Evolutionary conservation across 2,888 invertebrate genomes (phyloP), one percentile per base, ranked within the genome.

Genomic region (Iselma pallidipennis): DNA sequence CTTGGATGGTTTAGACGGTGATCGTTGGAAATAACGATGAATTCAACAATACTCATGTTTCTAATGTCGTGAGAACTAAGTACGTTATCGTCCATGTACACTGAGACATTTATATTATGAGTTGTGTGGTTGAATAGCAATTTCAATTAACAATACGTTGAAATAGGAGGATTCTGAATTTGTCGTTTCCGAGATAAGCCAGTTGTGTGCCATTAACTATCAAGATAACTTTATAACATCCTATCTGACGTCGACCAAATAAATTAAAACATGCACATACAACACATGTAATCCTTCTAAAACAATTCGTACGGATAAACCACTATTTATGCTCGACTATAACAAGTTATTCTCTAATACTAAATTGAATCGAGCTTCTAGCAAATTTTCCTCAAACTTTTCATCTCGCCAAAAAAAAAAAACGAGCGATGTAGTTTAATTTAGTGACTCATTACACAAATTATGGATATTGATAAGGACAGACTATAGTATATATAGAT

Each of bases 121-220:
- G 66, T 65, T 68, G 67, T 63, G 68, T 10, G 16, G 69, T 69
- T 72, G 72, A 72, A 72, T 70, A 63, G 71, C 66, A 69, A 69
- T 74, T 74, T 72, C 74, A 74, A 74, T 73, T 74, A 72, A 73
- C 72, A 68, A 63, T 63, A 63, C 60, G 61, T 63, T 59, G 51
- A 62, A 60, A 59, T 64, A 59, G 59, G 62, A 62, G 58, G 69
- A 66, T 60, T 51, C 58, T 63, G 64, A 68, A 69, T 69, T 69
- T 69, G 69, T 69, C 67, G 68, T 61, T 52, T 59, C 19, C 55
- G 54, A 59, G 69, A 69, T 69, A 69, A 69, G 66, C 67, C 58
- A 53, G 59, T 59, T 60, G 55, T 55, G 51, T 33, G 53, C 53
- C 61, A 59, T 61, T 56, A 61, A 58, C 49, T 37, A 60, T 57